Evolutionary conservation across 2,888 invertebrate species (phyloP).

Genomic region (Podotricha telesiphe): DNA sequence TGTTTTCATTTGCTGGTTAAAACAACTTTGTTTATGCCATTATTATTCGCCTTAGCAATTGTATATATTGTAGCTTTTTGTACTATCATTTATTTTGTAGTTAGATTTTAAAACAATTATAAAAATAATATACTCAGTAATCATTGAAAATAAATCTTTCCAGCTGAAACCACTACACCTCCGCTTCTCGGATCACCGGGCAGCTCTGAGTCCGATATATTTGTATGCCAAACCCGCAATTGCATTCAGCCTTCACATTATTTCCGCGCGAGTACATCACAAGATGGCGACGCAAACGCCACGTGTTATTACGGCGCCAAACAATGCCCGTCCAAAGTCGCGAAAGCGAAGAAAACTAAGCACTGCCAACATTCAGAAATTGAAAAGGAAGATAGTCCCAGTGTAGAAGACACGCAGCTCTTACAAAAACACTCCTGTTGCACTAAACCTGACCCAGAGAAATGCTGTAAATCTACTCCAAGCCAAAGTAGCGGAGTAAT

Average conservation of each 20-base stretch:
- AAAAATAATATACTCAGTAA: background rate
- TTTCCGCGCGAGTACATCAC: conserved; percentile 62
- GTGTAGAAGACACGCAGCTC: conserved; percentile 68
- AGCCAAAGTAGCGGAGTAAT: conserved; percentile 48
- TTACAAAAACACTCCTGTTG: conserved; percentile 64
- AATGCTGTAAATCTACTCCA: conserved; percentile 53
- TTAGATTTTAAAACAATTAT: background rate
- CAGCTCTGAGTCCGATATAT: conserved; percentile 69
- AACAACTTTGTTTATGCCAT: background rate
- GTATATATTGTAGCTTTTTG: too few species aligned
- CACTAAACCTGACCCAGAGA: conserved; percentile 60
- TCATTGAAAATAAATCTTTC: conserved; percentile 36
- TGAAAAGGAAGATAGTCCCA: conserved; percentile 68
- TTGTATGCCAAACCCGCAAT: conserved; percentile 72
- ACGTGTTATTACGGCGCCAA: conserved; percentile 73
- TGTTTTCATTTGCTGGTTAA: background rate
- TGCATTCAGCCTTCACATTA: conserved; percentile 78
- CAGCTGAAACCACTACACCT: conserved; percentile 75
- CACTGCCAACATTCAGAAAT: conserved; percentile 56
- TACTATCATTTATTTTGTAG: background rate
- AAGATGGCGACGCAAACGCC: conserved; percentile 53
- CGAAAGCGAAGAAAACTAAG: conserved; percentile 59
- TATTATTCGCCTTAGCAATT: background rate
- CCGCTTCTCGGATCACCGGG: conserved; percentile 66
- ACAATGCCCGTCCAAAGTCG: conserved; percentile 71